Evolutionary conservation across 2,797 vertebrate species (phyloP).

Genomic region (Poecile montanus): DNA sequence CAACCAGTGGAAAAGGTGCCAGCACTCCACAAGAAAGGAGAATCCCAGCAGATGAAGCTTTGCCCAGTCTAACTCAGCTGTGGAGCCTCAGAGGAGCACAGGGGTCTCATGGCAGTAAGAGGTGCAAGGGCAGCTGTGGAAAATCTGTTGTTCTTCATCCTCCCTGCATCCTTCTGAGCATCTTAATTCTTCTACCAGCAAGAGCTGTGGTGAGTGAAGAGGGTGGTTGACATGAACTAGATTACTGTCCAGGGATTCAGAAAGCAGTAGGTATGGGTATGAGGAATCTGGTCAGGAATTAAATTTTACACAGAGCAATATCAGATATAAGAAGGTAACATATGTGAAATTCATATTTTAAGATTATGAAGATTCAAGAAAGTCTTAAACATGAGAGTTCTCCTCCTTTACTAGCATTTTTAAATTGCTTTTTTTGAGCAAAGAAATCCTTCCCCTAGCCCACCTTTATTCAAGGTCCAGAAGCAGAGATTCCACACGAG

Average conservation of each 20-base stretch:
- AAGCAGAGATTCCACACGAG: background rate
- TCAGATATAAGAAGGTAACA: background rate
- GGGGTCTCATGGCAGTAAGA: background rate
- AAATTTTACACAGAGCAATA: background rate
- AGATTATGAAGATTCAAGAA: background rate
- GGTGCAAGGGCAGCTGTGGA: background rate
- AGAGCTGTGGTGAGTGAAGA: background rate
- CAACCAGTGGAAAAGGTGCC: background rate
- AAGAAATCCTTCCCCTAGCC: background rate
- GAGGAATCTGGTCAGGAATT: background rate
- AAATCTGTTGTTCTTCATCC: background rate
- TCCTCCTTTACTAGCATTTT: background rate
- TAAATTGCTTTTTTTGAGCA: background rate
- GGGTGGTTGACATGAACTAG: background rate
- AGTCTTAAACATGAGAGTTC: background rate
- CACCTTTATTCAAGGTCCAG: background rate
- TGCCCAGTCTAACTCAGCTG: background rate
- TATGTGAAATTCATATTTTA: background rate
- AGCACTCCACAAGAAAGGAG: background rate
- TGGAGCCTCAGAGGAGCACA: rapidly evolving
- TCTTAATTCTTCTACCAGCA: background rate
- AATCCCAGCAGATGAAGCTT: background rate
- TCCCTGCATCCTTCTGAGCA: background rate
- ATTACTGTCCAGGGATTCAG: background rate
- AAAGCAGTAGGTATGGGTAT: background rate